Base-by-base conservation (phyloP, 2,113 vertebrate species). In the Meriones unguiculatus region DNA sequence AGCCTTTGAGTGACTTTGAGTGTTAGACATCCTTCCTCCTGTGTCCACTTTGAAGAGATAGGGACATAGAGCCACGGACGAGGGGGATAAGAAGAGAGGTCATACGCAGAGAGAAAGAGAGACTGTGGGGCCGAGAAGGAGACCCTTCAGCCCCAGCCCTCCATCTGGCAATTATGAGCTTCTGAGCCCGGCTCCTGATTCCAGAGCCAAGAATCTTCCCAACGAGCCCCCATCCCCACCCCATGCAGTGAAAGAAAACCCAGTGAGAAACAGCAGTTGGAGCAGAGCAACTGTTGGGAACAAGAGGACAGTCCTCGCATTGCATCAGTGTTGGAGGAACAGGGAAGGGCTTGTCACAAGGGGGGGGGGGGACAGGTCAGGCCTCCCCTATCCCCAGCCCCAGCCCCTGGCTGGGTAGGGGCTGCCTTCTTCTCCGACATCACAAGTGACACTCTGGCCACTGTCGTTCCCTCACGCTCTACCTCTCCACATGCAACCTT, bases 341-440 rank as follows among this genome's bases (percentile, higher is more conserved):
- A 0, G 0, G 24, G 69, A 12, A 18, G 10, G 15, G 0, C 11
- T 70, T 57, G 57, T 81, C 59, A 76, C 41, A 1, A 52, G 41
- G n/a, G n/a, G 73, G 28, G 12, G 12, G 20, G 35, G 46, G 46
- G 46, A n/a, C n/a, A n/a, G 3, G 2, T 0, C 11, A n/a, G 2
- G 25, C 64, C 2, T 35, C 3, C 1, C 2, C n/a, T 54, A 57
- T 1, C n/a, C 2, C 1, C 4, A 59, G 32, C 38, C 35, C 0
- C 5, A 54, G 50, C 86, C 46, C 10, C 9, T 9, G 14, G 28
- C n/a, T 46, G 46, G 46, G 46, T 46, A 46, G 46, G 46, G 38
- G 70, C 70, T 11, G 9, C 41, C 75, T 77, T 77, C 24, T 77
- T 50, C 75, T 28, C 7, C 0, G 24, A 28, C 38, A 28, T n/a